A percentile compares a stretch with the other conserved stretches of the same genome.
phyloP scores from a whole-genome alignment of 2,113 vertebrate species.

The Toxotes jaculatrix region DNA sequence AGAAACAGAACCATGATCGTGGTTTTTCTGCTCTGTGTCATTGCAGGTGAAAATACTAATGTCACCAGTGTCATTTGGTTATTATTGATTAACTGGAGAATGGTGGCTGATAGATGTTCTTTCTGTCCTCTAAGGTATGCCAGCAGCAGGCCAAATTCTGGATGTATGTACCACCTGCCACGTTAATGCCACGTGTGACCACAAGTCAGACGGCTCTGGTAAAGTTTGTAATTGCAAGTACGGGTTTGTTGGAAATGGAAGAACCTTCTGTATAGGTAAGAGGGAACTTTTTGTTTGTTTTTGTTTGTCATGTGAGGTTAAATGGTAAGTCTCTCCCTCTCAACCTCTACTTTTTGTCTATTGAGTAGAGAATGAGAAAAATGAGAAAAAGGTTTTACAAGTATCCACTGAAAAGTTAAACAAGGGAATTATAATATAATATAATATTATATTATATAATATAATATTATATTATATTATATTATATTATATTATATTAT shows the following conservation, averaged over 20 bases:
- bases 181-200: slow-evolving; percentile 87
- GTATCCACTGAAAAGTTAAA: no score
- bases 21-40: slow-evolving; percentile 55
- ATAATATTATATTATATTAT: no score
- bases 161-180: slow-evolving; percentile 92
- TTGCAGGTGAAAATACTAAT: slow-evolving; percentile 44
- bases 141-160: slow-evolving; percentile 29
- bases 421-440: no score
- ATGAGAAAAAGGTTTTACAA: no score
- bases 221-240: slow-evolving; percentile 94
- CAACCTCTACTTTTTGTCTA: not conserved
- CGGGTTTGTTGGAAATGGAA: slow-evolving; percentile 94
- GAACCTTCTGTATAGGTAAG: slow-evolving; percentile 89
- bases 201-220: slow-evolving; percentile 84
- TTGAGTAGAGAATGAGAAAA: no score
- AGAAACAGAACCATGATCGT: slow-evolving; percentile 18
- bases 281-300: not conserved
- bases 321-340: not conserved
- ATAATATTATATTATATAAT: no score
- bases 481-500: no score
- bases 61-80: rapidly evolving
- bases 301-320: not conserved
- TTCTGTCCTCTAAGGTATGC: slow-evolving; percentile 27
- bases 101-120: not conserved
- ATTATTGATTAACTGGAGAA: not conserved